phyloP scores from a whole-genome alignment of 2,797 vertebrate genomes.

The Tarsius wallacei region DNA sequence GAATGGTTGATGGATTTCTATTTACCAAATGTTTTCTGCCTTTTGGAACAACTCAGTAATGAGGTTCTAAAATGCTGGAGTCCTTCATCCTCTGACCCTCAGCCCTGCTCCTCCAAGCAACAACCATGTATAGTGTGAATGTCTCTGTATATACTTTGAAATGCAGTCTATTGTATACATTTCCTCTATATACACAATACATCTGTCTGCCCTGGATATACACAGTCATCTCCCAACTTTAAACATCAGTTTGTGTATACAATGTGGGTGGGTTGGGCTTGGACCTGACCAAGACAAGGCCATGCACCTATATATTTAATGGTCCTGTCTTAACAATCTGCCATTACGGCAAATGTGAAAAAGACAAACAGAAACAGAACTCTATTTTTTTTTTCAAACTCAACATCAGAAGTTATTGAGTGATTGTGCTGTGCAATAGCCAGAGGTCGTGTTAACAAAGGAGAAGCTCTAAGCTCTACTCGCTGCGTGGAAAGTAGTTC shows the following conservation, averaged over 20 bases:
- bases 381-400: constrained; percentile 12
- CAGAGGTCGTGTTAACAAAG: constrained; percentile 39
- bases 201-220: constrained; percentile 20
- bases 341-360: constrained; percentile 40
- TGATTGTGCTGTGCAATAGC: constrained; percentile 30
- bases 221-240: neutral
- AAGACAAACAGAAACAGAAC: constrained; percentile 58
- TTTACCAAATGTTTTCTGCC: constrained; percentile 1
- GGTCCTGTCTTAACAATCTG: neutral
- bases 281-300: constrained; percentile 52
- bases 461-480: neutral
- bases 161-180: constrained; percentile 24
- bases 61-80: neutral
- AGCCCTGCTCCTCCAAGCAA: constrained; percentile 6
- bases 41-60: neutral
- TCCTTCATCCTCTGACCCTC: neutral
- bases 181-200: constrained; percentile 15
- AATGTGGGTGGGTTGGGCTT: constrained; percentile 73
- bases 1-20: constrained; percentile 47
- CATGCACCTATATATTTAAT: constrained; percentile 62
- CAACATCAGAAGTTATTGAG: constrained; percentile 65
- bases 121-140: neutral
- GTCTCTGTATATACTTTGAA: constrained; percentile 60
- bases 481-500: constrained; percentile 43
- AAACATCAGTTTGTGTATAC: constrained; percentile 60